Conservation (phyloP, 2,888 invertebrate genomes). For the Ditula angustiorana region DNA sequence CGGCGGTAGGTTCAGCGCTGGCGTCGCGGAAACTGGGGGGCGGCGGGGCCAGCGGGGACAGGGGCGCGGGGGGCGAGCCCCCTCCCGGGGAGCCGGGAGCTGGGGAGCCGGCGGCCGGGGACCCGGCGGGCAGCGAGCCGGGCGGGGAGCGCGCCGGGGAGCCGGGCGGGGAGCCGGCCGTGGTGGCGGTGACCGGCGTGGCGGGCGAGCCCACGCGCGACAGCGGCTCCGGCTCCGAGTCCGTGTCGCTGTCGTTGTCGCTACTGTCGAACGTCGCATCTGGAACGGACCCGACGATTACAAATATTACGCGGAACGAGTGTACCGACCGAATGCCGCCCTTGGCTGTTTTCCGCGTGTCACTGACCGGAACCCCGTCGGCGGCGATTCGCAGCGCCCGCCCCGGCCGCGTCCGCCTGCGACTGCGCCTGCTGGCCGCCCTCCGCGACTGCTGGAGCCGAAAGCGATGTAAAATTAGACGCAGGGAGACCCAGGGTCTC, state of each 20-base stretch:
- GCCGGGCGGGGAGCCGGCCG: conserved; percentile 12
- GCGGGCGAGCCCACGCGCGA: neutral
- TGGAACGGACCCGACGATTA: conserved; percentile 43
- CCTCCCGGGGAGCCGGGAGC: neutral
- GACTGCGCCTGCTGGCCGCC: conserved; percentile 10
- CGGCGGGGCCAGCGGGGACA: conserved; percentile 43
- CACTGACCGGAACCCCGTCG: conserved; percentile 61
- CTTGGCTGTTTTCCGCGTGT: neutral
- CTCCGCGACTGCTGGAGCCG: neutral
- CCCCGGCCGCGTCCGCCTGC: neutral
- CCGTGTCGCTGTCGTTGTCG: conserved; percentile 73
- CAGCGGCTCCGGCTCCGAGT: conserved; percentile 53
- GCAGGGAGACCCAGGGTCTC: too few species aligned
- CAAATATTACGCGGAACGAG: too few species aligned
- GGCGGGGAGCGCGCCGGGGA: too few species aligned
- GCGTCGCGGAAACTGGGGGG: neutral
- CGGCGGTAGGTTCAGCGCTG: neutral
- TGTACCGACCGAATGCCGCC: too few species aligned
- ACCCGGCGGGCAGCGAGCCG: conserved; percentile 5
- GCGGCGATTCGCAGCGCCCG: conserved; percentile 34
- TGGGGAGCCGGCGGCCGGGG: neutral
- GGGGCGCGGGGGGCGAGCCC: conserved; percentile 51
- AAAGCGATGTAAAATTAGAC: neutral
- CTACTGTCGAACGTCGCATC: conserved; percentile 77
- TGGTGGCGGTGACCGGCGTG: conserved; percentile 3